Evolutionary conservation across 1,140 invertebrate species (phyloP).

Genomic region (Calosoma granatense): DNA sequence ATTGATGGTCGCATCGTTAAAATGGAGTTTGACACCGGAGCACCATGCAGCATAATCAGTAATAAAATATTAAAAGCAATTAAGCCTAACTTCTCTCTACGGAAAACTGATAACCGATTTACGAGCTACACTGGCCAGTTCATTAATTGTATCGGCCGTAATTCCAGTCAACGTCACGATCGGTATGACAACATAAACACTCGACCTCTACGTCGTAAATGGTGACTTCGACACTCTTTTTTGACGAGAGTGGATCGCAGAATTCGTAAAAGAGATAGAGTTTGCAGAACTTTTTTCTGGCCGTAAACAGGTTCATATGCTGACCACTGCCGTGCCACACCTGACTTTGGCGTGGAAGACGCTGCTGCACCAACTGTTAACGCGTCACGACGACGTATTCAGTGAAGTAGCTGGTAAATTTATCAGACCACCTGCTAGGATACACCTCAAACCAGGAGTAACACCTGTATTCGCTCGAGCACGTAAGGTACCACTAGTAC

Average conservation of each 20-base stretch:
- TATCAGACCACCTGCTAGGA: constrained; percentile 11
- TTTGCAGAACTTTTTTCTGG: too few relatives aligned
- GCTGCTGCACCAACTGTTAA: constrained; percentile 7
- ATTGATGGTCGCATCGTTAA: too few relatives aligned
- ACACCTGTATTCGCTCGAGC: constrained; percentile 19
- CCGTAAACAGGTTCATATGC: not conserved
- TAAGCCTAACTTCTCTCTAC: too few relatives aligned
- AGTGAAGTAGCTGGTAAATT: constrained; percentile 13
- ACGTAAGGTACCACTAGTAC: constrained; percentile 17
- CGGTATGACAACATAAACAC: too few relatives aligned
- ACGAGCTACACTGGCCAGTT: too few relatives aligned
- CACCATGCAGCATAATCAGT: too few relatives aligned
- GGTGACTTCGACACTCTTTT: constrained; percentile 16
- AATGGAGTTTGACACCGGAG: too few relatives aligned
- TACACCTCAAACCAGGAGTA: constrained; percentile 11
- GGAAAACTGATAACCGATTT: too few relatives aligned
- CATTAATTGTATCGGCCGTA: too few relatives aligned
- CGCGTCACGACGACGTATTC: constrained; percentile 10
- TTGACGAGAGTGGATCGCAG: constrained; percentile 20
- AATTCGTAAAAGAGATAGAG: constrained; percentile 16
- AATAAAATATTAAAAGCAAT: too few relatives aligned
- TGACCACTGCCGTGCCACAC: not conserved
- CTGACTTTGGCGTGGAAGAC: not conserved
- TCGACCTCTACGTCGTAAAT: too few relatives aligned
- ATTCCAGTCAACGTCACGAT: too few relatives aligned